phyloP scores from a whole-genome alignment of 2,113 vertebrate species.

The Oxygymnocypris stewartii region DNA sequence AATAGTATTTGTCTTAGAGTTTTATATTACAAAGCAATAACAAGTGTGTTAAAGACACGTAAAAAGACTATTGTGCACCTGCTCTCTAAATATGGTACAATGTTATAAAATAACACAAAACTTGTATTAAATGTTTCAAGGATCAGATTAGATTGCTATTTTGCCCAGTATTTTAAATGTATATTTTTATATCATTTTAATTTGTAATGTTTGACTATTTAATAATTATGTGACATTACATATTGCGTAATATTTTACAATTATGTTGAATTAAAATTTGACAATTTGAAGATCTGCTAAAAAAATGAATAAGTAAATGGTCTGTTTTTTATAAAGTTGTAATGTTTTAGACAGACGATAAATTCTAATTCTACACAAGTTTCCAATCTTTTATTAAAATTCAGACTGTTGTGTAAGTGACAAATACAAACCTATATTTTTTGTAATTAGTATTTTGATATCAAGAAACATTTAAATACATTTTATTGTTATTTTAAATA shows the following conservation, averaged over 20 bases:
- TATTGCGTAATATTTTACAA: background rate
- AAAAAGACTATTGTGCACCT: background rate
- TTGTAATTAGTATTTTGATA: background rate
- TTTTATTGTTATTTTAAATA: background rate
- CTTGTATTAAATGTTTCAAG: background rate
- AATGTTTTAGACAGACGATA: background rate
- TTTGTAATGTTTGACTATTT: background rate
- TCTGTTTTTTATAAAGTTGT: background rate
- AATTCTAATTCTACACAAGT: background rate
- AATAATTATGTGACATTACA: background rate
- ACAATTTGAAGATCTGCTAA: background rate
- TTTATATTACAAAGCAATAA: background rate
- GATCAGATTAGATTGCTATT: background rate
- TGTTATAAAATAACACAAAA: background rate
- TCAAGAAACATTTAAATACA: too few species aligned
- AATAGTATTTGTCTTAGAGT: background rate
- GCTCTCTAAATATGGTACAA: background rate
- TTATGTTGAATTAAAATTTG: background rate
- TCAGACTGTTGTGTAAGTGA: background rate
- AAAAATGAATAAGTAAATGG: background rate
- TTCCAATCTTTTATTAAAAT: background rate
- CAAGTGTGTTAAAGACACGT: background rate
- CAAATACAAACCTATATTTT: background rate
- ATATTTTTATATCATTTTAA: background rate
- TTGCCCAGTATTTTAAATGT: background rate